Base-by-base conservation (phyloP, 2,888 invertebrate species). In the Physocephala rufipes region DNA sequence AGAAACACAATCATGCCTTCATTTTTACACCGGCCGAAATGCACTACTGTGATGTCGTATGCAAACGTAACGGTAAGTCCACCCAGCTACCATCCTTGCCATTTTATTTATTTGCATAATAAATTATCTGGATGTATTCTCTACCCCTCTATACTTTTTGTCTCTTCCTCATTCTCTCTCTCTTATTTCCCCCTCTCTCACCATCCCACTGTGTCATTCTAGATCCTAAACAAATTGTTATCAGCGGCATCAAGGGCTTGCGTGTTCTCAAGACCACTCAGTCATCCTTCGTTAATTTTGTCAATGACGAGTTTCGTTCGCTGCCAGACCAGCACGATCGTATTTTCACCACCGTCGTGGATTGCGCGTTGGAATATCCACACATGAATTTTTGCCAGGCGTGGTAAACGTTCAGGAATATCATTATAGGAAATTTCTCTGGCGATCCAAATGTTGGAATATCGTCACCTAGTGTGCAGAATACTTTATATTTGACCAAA, bases 211-310 rank as follows among this genome's bases (percentile, higher is more conserved):
- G n/a, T n/a, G 16, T 16, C 28, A 5, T 58, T 80, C 0, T 75
- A 90, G 90, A 87, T 77, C 84, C 86, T 19, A 80, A 79, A 13
- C 88, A 91, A 12, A 86, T 87, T 70, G 90, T 93, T 59, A 89
- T 89, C 69, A 91, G 91, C 12, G 93, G 93, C 13, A 85, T 94
- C 67, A 90, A 90, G 77, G 90, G 90, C 26, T 87, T 94, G 26
- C 88, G 92, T 53, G 90, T 94, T 0, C 84, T 94, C 74, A 94
- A 94, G 85, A 94, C 94, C 0, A 94, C 94, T 0, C 92, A 94
- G 81, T 94, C 94, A 0, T 81, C 93, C 0, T 94, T 94, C 81
- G 91, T 90, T 2, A 92, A 93, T 83, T 94, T 94, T 80, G 90
- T 93, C 26, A 89, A 91, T 81, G 94, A 94, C 80, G 93, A 93